A percentile compares a stretch with the other conserved stretches of the same genome.
These are phyloP conservation scores for Sylvilagus bachmani DNA, from an alignment of 2,113 vertebrate species.

Conservation along the genomic window DNA sequence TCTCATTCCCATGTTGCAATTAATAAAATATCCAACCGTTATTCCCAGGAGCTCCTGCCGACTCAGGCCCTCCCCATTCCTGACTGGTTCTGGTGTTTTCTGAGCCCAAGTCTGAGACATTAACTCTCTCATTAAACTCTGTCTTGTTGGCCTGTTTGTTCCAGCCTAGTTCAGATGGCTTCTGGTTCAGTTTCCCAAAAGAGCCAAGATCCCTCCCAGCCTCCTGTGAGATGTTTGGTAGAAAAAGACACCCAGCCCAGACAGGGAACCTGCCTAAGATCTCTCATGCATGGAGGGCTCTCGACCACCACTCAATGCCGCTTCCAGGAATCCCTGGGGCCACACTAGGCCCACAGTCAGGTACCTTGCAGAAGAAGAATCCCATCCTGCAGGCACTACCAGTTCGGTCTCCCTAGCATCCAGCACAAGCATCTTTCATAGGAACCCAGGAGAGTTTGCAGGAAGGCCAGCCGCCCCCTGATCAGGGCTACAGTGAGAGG, in stretches of 20 bases:
- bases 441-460: neutral
- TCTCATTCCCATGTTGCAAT: neutral
- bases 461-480: rapidly evolving
- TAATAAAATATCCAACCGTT: neutral
- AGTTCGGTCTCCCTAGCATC: neutral
- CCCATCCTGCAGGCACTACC: neutral
- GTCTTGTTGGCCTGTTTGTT: neutral
- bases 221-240: neutral
- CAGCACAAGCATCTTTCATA: neutral
- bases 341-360: rapidly evolving
- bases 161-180: neutral
- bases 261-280: neutral
- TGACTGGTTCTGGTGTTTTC: neutral
- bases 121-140: slow-evolving; percentile 28
- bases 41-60: neutral
- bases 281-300: neutral
- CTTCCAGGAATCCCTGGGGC: neutral
- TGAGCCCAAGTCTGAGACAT: neutral
- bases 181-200: slow-evolving; percentile 22
- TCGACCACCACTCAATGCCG: neutral
- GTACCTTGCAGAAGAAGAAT: neutral
- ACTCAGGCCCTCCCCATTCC: neutral
- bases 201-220: neutral
- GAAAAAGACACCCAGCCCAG: neutral
- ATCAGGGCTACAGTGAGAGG: neutral